phyloP scores from a whole-genome alignment of 2,113 vertebrate genomes.

The Lagopus muta region DNA sequence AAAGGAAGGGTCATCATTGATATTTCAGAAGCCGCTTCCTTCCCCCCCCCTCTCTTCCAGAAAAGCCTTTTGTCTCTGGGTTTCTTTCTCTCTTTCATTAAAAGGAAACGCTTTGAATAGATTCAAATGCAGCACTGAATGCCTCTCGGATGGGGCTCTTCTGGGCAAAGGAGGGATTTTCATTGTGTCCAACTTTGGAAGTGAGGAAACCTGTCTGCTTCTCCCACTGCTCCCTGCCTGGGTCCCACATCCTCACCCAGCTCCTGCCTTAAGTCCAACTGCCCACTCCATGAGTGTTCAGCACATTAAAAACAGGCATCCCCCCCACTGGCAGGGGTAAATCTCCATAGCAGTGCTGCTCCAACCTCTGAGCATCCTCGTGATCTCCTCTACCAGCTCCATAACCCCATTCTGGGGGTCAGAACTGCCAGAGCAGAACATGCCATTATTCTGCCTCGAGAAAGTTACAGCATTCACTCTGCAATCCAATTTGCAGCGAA shows the following conservation, averaged over 20 bases:
- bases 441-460: not conserved
- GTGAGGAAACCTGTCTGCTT: not conserved
- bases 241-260: not conserved
- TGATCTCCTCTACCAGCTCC: not conserved
- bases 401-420: too few species aligned
- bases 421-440: not conserved
- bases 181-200: not conserved
- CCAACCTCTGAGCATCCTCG: not conserved
- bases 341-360: not conserved
- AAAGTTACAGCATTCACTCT: not conserved
- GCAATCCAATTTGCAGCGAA: not conserved
- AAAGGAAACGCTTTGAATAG: slow-evolving; percentile 24
- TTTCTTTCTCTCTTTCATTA: slow-evolving; percentile 31
- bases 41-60: not conserved
- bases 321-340: too few species aligned
- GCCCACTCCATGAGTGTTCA: not conserved
- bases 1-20: not conserved
- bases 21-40: slow-evolving; percentile 20
- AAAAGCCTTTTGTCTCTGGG: slow-evolving; percentile 37
- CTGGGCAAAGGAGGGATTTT: not conserved
- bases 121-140: not conserved
- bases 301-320: not conserved
- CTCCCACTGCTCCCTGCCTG: not conserved
- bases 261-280: not conserved
- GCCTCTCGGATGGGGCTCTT: not conserved